A percentile compares a stretch with the other conserved stretches of the same genome.
These are phyloP conservation scores for Morpho achilles DNA, from an alignment of 2,888 invertebrate genomes.

Conservation along the genomic window DNA sequence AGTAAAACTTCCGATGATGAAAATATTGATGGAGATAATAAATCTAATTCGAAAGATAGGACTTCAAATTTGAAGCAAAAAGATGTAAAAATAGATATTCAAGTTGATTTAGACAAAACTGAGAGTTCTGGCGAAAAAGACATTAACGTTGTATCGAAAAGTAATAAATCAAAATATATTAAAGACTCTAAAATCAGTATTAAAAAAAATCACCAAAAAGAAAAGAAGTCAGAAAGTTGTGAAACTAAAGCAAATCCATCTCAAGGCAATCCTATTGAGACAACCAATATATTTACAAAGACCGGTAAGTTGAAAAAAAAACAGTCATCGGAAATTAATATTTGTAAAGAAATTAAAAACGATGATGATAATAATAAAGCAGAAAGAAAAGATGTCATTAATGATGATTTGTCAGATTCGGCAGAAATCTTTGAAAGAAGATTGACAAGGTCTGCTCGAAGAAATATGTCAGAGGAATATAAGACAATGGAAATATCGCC, in stretches of 20 bases:
- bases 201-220: not conserved
- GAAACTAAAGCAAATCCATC: not conserved
- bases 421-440: conserved; percentile 27
- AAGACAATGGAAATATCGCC: conserved; percentile 14
- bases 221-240: not conserved
- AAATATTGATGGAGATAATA: conserved; percentile 2
- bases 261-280: not conserved
- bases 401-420: conserved; percentile 17
- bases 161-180: not conserved
- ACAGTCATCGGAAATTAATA: not conserved
- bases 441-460: conserved; percentile 44
- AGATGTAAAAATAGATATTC: not conserved
- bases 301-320: not conserved
- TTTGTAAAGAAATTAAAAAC: not conserved
- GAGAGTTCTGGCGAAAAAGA: not conserved
- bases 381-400: conserved; percentile 17
- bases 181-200: not conserved
- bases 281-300: not conserved
- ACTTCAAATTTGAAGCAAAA: conserved; percentile 1
- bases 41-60: conserved; percentile 1
- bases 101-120: not conserved
- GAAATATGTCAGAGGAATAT: conserved; percentile 26
- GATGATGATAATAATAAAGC: conserved; percentile 11
- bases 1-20: conserved; percentile 18
- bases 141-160: not conserved